A percentile compares a stretch with the other conserved stretches of the same genome.
Evolutionary conservation across 2,888 invertebrate genomes (phyloP).

Genomic region (Romanomermis culicivorax): DNA sequence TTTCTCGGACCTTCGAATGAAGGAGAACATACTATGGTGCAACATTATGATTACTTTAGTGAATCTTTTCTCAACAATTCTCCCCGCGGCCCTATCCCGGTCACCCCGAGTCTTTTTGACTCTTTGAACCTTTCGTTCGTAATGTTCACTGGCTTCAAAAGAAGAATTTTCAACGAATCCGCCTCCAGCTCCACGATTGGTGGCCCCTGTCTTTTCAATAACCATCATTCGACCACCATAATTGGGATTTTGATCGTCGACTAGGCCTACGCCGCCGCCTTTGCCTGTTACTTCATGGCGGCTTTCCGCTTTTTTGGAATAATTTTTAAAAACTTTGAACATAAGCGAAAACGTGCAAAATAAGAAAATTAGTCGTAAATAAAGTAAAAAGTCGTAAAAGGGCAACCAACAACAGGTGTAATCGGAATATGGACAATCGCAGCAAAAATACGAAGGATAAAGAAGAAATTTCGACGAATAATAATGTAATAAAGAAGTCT

Average conservation of each 20-base stretch:
- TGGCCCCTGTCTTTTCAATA: slow-evolving; percentile 38
- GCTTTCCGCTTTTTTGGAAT: slow-evolving; percentile 29
- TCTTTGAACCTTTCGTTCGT: slow-evolving; percentile 24
- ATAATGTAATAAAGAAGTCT: no score
- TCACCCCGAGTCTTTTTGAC: slow-evolving; percentile 10
- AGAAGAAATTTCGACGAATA: no score
- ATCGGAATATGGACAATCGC: not conserved
- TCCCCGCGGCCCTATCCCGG: slow-evolving; percentile 1
- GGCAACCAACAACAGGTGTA: not conserved
- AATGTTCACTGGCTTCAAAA: slow-evolving; percentile 27
- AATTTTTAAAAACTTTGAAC: slow-evolving; percentile 43
- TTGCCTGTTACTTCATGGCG: slow-evolving; percentile 21
- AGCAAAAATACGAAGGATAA: not conserved
- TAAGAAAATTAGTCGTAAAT: not conserved
- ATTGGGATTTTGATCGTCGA: not conserved
- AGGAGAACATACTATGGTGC: no score
- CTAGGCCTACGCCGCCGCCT: not conserved
- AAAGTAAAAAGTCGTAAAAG: not conserved
- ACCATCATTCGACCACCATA: no score
- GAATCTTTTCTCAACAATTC: not conserved
- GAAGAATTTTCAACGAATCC: slow-evolving; percentile 24
- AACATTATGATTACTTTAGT: not conserved
- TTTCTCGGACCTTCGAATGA: no score
- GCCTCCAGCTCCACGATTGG: slow-evolving; percentile 46
- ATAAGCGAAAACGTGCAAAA: not conserved